A percentile compares a stretch with the other conserved stretches of the same genome.
Conservation (phyloP, 2,113 vertebrate genomes). For the Cyprinodon variegatus region DNA sequence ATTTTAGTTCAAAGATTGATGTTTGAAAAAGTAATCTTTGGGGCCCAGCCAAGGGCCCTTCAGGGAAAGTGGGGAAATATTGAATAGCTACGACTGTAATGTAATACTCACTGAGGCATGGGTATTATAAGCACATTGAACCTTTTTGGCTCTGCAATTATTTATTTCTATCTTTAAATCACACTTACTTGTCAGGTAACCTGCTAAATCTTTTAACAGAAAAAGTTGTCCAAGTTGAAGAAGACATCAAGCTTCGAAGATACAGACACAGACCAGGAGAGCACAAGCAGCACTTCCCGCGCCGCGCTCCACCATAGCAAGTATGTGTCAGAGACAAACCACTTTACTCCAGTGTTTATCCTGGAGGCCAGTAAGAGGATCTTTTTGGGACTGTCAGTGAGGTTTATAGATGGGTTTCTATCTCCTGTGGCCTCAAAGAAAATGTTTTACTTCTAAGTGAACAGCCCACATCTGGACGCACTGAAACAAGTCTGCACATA, state of each 20-base stretch:
- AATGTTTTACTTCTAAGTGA: neutral
- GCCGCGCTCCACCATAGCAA: conserved; percentile 84
- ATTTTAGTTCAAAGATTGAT: too few relatives aligned
- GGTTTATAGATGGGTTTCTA: neutral
- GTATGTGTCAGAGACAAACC: conserved; percentile 58
- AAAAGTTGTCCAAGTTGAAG: conserved; percentile 89
- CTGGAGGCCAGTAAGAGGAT: neutral
- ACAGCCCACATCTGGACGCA: neutral
- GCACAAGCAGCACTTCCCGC: conserved; percentile 80
- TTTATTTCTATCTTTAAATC: neutral
- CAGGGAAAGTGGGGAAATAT: too few relatives aligned
- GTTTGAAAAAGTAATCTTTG: too few relatives aligned
- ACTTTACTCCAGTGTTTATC: neutral
- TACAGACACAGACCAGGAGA: conserved; percentile 86
- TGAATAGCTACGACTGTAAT: too few relatives aligned
- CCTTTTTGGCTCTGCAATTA: neutral
- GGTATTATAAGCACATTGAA: neutral
- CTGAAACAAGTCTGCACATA: too few relatives aligned
- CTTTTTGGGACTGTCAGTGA: neutral
- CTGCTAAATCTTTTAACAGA: conserved; percentile 73
- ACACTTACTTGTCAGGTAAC: neutral
- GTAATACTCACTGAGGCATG: neutral
- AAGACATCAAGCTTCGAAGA: conserved; percentile 89
- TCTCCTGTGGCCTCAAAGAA: neutral
- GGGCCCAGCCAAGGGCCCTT: too few relatives aligned